These are phyloP conservation scores for Sardina pilchardus DNA, from an alignment of 2,113 vertebrate species.

Conservation along the genomic window DNA sequence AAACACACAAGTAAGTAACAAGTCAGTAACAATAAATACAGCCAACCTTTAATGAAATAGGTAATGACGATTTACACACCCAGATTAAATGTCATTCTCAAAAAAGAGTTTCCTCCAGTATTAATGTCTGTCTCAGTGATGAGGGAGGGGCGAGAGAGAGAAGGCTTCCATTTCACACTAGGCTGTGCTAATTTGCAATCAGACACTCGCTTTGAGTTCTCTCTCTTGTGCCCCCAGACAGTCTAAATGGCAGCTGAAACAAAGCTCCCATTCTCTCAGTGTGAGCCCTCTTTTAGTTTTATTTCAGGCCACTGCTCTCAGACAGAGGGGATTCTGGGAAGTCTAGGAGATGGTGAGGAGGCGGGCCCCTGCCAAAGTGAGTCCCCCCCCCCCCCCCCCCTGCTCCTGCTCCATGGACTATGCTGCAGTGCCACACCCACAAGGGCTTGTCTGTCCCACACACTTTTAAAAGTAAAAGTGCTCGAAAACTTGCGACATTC, in stretches of 20 bases:
- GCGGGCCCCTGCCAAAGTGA: conserved; percentile 53
- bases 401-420: conserved; percentile 32
- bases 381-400: conserved; percentile 38
- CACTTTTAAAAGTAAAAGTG: conserved; percentile 6
- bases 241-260: conserved; percentile 71
- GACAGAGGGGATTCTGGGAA: conserved; percentile 65
- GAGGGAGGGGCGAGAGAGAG: conserved; percentile 34
- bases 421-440: conserved; percentile 49
- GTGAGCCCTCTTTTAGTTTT: conserved; percentile 65
- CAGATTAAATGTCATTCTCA: not conserved
- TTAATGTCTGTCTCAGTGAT: not conserved
- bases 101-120: not conserved
- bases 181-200: conserved; percentile 69
- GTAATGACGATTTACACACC: not conserved
- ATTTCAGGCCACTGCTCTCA: conserved; percentile 72
- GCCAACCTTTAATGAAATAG: not conserved
- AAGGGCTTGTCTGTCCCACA: conserved; percentile 22
- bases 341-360: conserved; percentile 55
- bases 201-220: conserved; percentile 66
- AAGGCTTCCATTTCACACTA: conserved; percentile 50
- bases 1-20: not conserved
- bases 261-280: conserved; percentile 69
- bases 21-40: not conserved
- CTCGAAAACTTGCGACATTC: not conserved
- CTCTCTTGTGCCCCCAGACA: conserved; percentile 65